These are phyloP conservation scores for Herpailurus yagouaroundi DNA, from an alignment of 2,113 vertebrate species.

Conservation along the genomic window DNA sequence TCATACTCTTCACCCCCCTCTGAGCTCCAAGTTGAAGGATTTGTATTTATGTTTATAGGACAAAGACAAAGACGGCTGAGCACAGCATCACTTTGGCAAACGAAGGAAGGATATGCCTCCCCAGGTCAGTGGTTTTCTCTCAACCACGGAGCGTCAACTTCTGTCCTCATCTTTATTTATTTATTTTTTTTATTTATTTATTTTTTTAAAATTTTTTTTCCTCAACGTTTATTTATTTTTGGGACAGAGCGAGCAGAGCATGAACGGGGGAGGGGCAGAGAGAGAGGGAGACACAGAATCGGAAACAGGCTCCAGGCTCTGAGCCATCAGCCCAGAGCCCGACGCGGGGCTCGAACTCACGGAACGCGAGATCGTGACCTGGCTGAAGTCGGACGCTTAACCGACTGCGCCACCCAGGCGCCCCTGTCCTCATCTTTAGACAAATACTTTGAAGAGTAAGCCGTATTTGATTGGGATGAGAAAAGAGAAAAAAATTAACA, in stretches of 20 bases:
- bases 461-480: background rate
- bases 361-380: too few species aligned
- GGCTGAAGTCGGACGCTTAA: too few species aligned
- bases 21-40: background rate
- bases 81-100: background rate
- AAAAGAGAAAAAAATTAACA: background rate
- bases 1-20: background rate
- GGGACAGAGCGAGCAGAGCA: too few species aligned
- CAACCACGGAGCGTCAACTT: background rate
- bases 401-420: too few species aligned
- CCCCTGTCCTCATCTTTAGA: background rate
- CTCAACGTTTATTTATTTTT: too few species aligned
- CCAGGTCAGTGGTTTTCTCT: background rate
- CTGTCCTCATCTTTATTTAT: background rate
- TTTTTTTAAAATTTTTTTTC: too few species aligned
- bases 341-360: too few species aligned
- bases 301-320: too few species aligned
- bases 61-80: background rate
- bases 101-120: background rate
- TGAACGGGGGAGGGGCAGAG: too few species aligned
- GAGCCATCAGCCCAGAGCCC: too few species aligned
- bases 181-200: too few species aligned
- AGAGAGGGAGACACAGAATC: too few species aligned
- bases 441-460: slow-evolving; percentile 18
- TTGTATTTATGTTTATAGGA: background rate